Evolutionary conservation across 2,797 vertebrate genomes (phyloP).

Genomic region (Acanthurus leucopareius): DNA sequence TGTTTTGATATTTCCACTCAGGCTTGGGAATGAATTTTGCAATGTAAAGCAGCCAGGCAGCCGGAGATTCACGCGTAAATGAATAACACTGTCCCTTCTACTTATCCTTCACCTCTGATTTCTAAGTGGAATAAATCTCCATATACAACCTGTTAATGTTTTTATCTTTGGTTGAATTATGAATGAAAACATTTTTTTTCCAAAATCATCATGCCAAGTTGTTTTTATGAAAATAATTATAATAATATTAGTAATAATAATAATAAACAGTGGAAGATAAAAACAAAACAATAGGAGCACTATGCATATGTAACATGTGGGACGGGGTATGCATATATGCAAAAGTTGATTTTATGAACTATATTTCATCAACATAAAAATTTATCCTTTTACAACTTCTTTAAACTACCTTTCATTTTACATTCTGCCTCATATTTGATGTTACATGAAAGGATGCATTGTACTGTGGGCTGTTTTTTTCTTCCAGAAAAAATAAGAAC

Average conservation of each 20-base stretch:
- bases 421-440: constrained; percentile 18
- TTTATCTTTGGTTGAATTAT: constrained; percentile 21
- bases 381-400: neutral
- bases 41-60: constrained; percentile 44
- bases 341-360: neutral
- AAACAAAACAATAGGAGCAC: neutral
- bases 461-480: neutral
- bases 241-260: neutral
- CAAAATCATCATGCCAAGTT: constrained; percentile 14
- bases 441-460: constrained; percentile 17
- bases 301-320: neutral
- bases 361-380: neutral
- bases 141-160: constrained; percentile 42
- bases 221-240: constrained; percentile 3
- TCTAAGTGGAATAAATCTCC: constrained; percentile 60
- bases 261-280: neutral
- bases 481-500: neutral
- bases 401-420: constrained; percentile 14
- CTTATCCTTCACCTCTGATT: constrained; percentile 59
- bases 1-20: constrained; percentile 26
- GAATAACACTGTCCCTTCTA: constrained; percentile 44
- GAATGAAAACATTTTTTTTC: neutral
- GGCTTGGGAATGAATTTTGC: constrained; percentile 42
- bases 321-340: neutral
- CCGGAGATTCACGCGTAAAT: constrained; percentile 46